Base-by-base conservation (phyloP, 2,888 invertebrate genomes). In the Drosophila nr. fundita region DNA sequence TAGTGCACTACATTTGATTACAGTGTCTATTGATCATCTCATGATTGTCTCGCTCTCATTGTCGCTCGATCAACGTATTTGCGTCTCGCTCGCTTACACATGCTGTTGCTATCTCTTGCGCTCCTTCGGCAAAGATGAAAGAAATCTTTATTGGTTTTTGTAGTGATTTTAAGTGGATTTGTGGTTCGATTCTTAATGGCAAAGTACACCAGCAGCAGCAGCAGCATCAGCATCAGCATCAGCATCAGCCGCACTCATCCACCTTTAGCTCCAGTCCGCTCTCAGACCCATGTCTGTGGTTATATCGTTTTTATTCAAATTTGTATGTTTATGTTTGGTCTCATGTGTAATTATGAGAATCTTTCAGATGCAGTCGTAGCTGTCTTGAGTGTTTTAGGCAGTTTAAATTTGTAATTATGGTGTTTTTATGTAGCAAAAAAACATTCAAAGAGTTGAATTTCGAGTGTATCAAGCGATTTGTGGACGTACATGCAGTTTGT, bases 111-210 rank as follows among this genome's bases (percentile, higher is more conserved):
- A n/a, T 74, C 64, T 73, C 75, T 54, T 70, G 72, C 60, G 29
- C 72, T 72, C 80, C 64, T 73, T 75, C 87, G 90, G 87, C 72
- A 74, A 70, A 88, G 90, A 90, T 87, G 73, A 87, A 87, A 87
- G 90, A 72, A 78, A 71, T 88, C 78, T 90, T 88, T 89, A 89
- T 87, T 85, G 90, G 80, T 89, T 90, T 91, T 80, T 83, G 90
- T 89, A 89, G 85, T 90, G 90, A 89, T 91, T 90, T 91, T 91
- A 90, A 90, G 89, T 91, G 89, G 89, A 90, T 91, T 90, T 90
- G 88, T 89, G 80, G 90, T 87, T 87, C 88, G 88, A 89, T 90
- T 75, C 83, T 86, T 90, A 91, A 90, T 88, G 90, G 89, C 85
- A 83, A 91, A 91, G 91, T 91, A 91, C 91, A 85, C 86, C 87